Evolutionary conservation across 2,888 invertebrate species (phyloP), one percentile per base, ranked within the genome.

Genomic region (Cancer borealis): DNA sequence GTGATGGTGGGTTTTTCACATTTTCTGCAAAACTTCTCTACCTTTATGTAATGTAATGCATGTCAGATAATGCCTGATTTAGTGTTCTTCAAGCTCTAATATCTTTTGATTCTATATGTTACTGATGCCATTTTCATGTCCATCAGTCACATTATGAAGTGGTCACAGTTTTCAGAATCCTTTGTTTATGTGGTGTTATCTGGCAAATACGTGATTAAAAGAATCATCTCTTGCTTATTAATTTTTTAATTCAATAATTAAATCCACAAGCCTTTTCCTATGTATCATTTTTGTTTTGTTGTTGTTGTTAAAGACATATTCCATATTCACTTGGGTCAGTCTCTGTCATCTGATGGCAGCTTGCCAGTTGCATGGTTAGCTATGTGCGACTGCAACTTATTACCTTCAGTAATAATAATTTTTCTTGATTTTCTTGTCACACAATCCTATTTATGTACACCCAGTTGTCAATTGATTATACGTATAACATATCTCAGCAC

Each of bases 1-100:
- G 98, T 90, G 98, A 98, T 97, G 98, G 98, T 98, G 97, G 96
- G 96, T 96, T 88, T 17, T 12, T 84, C 84, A 30, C 17, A 73
- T n/a, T 73, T 26, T 73, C 73, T 73, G 26, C n/a, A 26, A 73
- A 73, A 26, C 26, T 73, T n/a, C 26, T 73, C 26, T 8, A 5
- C 73, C n/a, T 8, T 10, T n/a, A 0, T 73, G 1, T 8, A 26
- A 2, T 8, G 26, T 73, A 5, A 73, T 21, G 10, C 8, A 8
- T 73, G 26, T 73, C 1, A 73, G 5, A 21, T 6, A 26, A 0
- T 73, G n/a, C 73, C 5, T 8, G 10, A 10, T 26, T 73, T n/a
- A 10, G 8, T 21, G 0, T 6, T n/a, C 1, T 26, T 26, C 10
- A 73, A 73, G 8, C n/a, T n/a, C 8, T 73, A 4, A 1, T 73